phyloP scores from a whole-genome alignment of 2,888 invertebrate genomes.

The Drosophila antonietae region DNA sequence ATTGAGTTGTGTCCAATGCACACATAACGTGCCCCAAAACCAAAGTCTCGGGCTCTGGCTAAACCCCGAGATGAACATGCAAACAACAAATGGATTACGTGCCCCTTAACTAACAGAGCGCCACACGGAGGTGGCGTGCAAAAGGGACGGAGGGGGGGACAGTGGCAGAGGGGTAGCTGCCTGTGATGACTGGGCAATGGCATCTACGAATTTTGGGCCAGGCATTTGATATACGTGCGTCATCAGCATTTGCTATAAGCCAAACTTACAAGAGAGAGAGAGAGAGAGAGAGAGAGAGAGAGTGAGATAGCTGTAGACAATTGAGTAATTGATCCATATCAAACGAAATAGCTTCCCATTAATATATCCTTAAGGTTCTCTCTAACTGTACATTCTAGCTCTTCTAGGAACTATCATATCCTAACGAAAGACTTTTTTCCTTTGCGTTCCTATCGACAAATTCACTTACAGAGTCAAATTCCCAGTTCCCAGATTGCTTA shows the following conservation, averaged over 20 bases:
- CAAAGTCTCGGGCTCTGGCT: conserved; percentile 20
- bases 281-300: background rate
- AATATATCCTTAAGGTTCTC: background rate
- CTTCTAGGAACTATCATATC: background rate
- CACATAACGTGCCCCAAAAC: conserved; percentile 44
- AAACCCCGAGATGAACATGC: conserved; percentile 57
- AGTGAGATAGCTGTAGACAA: background rate
- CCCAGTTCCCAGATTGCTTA: too few relatives aligned
- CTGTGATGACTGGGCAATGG: background rate
- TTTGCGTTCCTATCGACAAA: too few relatives aligned
- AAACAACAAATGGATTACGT: conserved; percentile 77
- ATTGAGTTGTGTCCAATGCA: conserved; percentile 69
- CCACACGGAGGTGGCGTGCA: conserved; percentile 14
- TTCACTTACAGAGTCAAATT: too few relatives aligned
- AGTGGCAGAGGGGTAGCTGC: background rate
- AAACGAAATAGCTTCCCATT: background rate
- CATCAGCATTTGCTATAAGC: conserved; percentile 27
- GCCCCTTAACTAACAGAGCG: conserved; percentile 58
- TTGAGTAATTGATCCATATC: conserved; percentile 9
- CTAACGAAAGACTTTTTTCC: too few relatives aligned
- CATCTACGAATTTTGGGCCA: conserved; percentile 33
- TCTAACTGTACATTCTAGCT: background rate
- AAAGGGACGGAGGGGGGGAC: background rate
- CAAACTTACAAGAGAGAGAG: background rate
- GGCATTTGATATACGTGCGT: conserved; percentile 37